Evolutionary conservation across 2,797 vertebrate genomes (phyloP).

Genomic region (Heterohyrax brucei): DNA sequence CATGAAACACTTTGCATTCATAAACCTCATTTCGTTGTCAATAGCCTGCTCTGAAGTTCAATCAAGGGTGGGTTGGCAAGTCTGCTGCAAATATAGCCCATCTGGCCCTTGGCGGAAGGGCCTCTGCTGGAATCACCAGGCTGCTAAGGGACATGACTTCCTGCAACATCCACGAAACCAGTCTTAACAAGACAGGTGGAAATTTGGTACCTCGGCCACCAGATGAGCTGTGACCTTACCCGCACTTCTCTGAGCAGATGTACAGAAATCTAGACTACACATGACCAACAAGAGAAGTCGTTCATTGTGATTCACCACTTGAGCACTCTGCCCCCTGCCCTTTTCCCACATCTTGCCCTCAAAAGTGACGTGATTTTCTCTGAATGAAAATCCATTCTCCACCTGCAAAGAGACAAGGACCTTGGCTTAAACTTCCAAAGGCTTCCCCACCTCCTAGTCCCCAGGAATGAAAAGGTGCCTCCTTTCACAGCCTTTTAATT

Average conservation of each 20-base stretch:
- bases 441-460: neutral
- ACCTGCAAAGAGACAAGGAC: neutral
- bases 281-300: rapidly evolving
- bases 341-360: neutral
- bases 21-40: rapidly evolving
- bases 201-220: rapidly evolving
- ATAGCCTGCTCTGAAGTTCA: neutral
- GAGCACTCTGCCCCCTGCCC: neutral
- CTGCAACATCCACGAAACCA: neutral
- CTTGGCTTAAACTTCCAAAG: neutral
- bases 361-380: neutral
- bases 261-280: neutral
- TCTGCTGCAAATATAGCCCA: no score
- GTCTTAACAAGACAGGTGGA: neutral
- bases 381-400: constrained; percentile 63
- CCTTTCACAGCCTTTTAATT: constrained; percentile 35
- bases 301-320: neutral
- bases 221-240: neutral
- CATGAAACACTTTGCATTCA: neutral
- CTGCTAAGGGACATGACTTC: neutral
- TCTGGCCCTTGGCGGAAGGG: neutral
- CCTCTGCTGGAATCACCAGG: neutral
- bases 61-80: no score
- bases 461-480: neutral
- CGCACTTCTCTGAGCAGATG: neutral